These are phyloP conservation scores for Enteromius unitaeniatus DNA, from an alignment of 2,797 vertebrate species.

Conservation along the genomic window DNA sequence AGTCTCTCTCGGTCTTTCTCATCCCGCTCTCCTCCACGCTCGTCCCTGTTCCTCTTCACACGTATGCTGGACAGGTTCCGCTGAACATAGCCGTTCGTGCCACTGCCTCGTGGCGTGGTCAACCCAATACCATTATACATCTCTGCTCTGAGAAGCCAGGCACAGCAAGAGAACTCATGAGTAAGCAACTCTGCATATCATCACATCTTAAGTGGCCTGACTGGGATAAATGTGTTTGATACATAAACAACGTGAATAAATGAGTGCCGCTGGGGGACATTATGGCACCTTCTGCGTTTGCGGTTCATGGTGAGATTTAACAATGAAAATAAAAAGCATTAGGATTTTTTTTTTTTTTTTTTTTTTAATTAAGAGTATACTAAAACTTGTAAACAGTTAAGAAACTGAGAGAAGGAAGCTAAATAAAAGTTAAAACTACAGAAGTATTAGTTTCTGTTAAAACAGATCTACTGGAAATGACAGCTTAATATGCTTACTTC, in stretches of 20 bases:
- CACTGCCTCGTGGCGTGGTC: conserved; percentile 91
- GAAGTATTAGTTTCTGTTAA: background rate
- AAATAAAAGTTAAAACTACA: background rate
- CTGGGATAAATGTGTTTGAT: background rate
- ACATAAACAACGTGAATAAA: background rate
- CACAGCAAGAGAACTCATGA: background rate
- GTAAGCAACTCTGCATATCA: background rate
- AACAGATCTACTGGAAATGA: background rate
- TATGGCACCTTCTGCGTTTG: background rate
- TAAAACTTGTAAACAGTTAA: background rate
- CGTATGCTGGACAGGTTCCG: conserved; percentile 91
- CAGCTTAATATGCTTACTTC: background rate
- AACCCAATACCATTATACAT: conserved; percentile 97
- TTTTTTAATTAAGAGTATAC: background rate
- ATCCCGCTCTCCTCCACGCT: conserved; percentile 79
- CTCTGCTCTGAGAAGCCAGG: conserved; percentile 58
- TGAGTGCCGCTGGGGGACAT: no score
- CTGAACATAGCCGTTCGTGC: conserved; percentile 94
- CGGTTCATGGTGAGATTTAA: background rate
- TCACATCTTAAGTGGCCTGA: background rate
- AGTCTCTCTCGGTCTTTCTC: conserved; percentile 87
- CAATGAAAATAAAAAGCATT: background rate
- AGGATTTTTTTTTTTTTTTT: background rate
- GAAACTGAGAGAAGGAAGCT: background rate
- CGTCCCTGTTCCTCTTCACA: conserved; percentile 85